A percentile compares a stretch with the other conserved stretches of the same genome.
These are phyloP conservation scores for Maccullochella peelii DNA, from an alignment of 2,113 vertebrate genomes.

Conservation along the genomic window DNA sequence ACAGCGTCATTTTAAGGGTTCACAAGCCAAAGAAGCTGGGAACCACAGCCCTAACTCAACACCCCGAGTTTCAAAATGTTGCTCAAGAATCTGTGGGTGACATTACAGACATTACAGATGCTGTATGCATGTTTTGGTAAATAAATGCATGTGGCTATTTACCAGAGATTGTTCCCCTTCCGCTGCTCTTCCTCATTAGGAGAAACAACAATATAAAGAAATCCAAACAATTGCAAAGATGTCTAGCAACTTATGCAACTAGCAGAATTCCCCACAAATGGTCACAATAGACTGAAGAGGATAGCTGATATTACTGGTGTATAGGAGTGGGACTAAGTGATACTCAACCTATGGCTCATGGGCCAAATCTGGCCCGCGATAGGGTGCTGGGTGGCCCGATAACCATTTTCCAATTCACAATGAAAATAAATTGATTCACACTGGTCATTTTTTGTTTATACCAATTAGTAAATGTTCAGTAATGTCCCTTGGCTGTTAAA, in stretches of 20 bases:
- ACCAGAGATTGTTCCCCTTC: too few relatives aligned
- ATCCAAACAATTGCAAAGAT: neutral
- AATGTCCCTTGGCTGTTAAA: too few relatives aligned
- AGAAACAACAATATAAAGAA: neutral
- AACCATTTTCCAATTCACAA: too few relatives aligned
- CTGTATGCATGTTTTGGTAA: neutral
- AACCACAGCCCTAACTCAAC: neutral
- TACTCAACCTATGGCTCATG: too few relatives aligned
- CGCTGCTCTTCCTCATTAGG: neutral
- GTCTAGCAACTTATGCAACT: neutral
- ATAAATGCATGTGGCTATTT: neutral
- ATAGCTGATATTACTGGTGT: neutral
- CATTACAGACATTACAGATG: too few relatives aligned
- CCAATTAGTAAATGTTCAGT: too few relatives aligned
- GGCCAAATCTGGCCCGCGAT: too few relatives aligned
- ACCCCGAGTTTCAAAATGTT: neutral
- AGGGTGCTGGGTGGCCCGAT: too few relatives aligned
- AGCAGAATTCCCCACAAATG: neutral
- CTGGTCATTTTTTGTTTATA: too few relatives aligned
- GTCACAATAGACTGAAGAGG: neutral
- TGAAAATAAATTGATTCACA: too few relatives aligned
- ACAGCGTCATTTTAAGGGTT: too few relatives aligned
- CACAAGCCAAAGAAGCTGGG: neutral
- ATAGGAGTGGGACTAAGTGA: neutral
- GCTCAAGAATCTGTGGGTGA: neutral